Conservation (phyloP, 2,888 invertebrate genomes). For the Abrostola tripartita region DNA sequence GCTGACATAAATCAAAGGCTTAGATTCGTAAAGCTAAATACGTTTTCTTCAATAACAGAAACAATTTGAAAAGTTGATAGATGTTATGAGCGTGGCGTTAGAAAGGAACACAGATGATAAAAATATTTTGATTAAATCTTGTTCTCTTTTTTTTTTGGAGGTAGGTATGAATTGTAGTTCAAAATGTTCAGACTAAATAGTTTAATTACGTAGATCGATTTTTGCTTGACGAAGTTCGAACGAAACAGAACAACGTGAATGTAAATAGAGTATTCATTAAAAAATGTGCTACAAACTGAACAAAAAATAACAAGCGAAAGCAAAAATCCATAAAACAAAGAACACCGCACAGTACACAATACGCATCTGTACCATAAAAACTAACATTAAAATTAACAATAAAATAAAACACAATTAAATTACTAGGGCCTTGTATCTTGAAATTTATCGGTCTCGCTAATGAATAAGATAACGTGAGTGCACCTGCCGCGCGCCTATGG, state of each 20-base stretch:
- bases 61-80: conserved; percentile 35
- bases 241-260: neutral
- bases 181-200: too few relatives aligned
- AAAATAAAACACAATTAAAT: conserved; percentile 42
- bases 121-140: too few relatives aligned
- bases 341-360: conserved; percentile 2
- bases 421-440: conserved; percentile 29
- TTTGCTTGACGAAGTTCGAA: too few relatives aligned
- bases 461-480: conserved; percentile 45
- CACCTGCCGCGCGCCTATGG: conserved; percentile 46
- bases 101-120: conserved; percentile 1
- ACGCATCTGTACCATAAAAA: conserved; percentile 32
- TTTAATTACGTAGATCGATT: too few relatives aligned
- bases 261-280: neutral
- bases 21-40: conserved; percentile 17
- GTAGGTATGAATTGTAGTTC: too few relatives aligned
- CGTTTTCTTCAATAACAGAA: conserved; percentile 17
- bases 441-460: conserved; percentile 49
- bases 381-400: conserved; percentile 15
- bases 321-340: conserved; percentile 16
- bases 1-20: conserved; percentile 34
- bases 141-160: too few relatives aligned
- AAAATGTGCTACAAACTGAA: neutral
- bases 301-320: neutral
- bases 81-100: conserved; percentile 19